phyloP scores from a whole-genome alignment of 30 jellyfish, hydroid and myxozoan genomes.

The Hydra vulgaris region DNA sequence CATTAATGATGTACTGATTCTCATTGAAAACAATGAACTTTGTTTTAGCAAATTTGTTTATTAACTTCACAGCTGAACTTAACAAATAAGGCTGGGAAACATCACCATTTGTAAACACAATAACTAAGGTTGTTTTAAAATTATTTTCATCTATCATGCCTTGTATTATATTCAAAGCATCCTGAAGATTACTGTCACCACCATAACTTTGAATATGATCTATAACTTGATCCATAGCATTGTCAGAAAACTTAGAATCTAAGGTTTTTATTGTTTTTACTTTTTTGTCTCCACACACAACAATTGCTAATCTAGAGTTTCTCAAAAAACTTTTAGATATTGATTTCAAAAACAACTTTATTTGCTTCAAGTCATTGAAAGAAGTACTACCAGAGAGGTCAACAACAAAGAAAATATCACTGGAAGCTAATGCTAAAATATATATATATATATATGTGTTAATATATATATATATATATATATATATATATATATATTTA shows the following conservation, averaged over 20 bases:
- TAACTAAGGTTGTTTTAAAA: background rate
- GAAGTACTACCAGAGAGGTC: conserved; percentile 8
- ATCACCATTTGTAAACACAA: background rate
- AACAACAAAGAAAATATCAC: conserved; percentile 24
- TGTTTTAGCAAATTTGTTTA: background rate
- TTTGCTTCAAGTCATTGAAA: background rate
- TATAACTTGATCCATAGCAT: background rate
- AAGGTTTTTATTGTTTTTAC: background rate
- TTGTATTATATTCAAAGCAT: background rate
- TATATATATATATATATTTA: no score
- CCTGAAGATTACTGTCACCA: background rate
- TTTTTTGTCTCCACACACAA: conserved; percentile 7
- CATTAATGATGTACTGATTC: background rate
- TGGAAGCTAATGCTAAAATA: conserved; percentile 28
- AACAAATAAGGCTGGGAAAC: background rate
- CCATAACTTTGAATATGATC: background rate
- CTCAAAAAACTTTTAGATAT: background rate
- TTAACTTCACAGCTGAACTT: background rate
- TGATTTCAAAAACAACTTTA: background rate
- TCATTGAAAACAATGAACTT: background rate
- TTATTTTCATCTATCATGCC: background rate
- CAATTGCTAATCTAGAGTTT: conserved; percentile 4
- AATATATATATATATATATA: no score
- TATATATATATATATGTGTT: no score
- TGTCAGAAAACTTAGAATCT: background rate